Base-by-base conservation (phyloP, 2,113 vertebrate genomes). In the Oceanites oceanicus region DNA sequence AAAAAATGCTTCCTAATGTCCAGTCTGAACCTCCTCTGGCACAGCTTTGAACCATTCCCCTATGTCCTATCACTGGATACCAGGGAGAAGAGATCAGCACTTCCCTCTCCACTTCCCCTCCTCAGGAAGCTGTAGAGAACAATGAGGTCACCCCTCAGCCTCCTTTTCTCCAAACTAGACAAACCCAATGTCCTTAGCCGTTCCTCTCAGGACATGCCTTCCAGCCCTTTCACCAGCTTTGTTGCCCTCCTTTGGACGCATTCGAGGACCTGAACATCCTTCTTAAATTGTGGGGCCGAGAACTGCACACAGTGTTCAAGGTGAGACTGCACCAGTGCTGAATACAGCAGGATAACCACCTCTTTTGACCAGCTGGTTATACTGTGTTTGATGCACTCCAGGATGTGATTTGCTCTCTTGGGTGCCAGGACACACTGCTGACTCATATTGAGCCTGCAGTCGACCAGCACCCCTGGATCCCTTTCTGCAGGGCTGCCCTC, bases 11-110 rank as follows among this genome's bases (percentile, higher is more conserved):
- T 74, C 38, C 25, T 36, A 42, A 52, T 36, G 36, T 40, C 25
- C n/a, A 74, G 21, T 56, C 30, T 74, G 34, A 74, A 74, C 27
- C 36, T 72, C 20, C 36, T 27, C 55, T 36, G 36, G 8, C 13
- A 11, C 70, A 72, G 20, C 19, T 44, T 56, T 34, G 22, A 44
- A 14, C 22, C 38, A 26, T 74, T 56, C 52, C 52, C 40, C 4
- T 7, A 1, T 2, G 0, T 40, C 27, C 15, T 49, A 4, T 26
- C 44, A 47, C 14, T 45, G 29, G 21, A 45, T 67, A 11, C 42
- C 32, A 47, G 42, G 21, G 10, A 18, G 42, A 45, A 67, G 14
- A 45, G 20, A 15, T 45, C 65, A 45, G 66, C 32, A 47, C 21
- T 10, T 67, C 21, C 30, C 7, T 67, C 30, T 67, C 30, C 30